These are phyloP conservation scores for Amblyornis subalaris DNA, from an alignment of 2,113 vertebrate genomes.

Conservation along the genomic window DNA sequence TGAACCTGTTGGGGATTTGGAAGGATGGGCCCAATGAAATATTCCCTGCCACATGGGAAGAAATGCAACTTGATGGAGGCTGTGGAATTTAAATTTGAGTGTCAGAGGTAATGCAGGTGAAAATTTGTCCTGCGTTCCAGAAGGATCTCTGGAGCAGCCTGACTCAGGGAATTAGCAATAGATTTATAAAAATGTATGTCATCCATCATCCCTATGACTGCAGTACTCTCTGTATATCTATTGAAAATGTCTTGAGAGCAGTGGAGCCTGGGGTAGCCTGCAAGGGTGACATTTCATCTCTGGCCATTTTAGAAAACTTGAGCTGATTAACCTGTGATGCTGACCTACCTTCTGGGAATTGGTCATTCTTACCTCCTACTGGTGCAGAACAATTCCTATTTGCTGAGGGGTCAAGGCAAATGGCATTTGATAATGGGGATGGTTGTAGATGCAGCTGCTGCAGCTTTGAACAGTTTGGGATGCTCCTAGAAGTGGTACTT, in stretches of 20 bases:
- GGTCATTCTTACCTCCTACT: neutral
- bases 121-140: neutral
- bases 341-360: neutral
- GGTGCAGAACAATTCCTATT: neutral
- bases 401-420: neutral
- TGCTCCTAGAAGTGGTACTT: neutral
- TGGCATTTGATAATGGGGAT: neutral
- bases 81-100: neutral
- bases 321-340: neutral
- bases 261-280: neutral
- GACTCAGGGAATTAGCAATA: neutral
- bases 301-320: neutral
- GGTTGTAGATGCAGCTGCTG: neutral
- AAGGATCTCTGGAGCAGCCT: neutral
- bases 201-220: neutral
- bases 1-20: neutral
- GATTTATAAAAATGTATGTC: neutral
- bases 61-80: neutral
- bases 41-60: neutral
- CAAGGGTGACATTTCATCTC: neutral
- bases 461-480: neutral
- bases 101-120: neutral
- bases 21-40: accelerated
- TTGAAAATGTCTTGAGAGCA: neutral
- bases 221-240: neutral